Conservation (phyloP, 2,113 vertebrate species). For the Halcyon malimbica region DNA sequence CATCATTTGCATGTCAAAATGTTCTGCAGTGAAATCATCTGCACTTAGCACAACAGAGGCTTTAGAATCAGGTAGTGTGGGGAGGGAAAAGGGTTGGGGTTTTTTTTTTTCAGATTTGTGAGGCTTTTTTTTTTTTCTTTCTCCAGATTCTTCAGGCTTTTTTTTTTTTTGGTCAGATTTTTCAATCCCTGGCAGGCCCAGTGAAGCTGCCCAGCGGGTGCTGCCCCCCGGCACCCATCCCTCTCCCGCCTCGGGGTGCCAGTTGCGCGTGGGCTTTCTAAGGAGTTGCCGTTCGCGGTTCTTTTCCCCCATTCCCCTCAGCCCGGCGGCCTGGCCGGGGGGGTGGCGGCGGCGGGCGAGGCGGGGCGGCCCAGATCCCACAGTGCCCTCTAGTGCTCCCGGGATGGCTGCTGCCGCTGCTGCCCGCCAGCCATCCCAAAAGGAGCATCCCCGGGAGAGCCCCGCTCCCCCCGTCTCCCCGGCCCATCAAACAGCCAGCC, state of each 20-base stretch:
- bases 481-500: neutral
- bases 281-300: neutral
- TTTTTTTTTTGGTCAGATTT: neutral
- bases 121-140: too few relatives aligned
- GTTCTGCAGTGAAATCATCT: constrained; percentile 51
- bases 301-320: neutral
- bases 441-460: neutral
- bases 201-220: neutral
- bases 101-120: too few relatives aligned
- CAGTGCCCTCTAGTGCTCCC: constrained; percentile 91
- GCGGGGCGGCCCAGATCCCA: constrained; percentile 79
- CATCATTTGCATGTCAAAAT: constrained; percentile 68
- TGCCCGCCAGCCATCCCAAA: constrained; percentile 13
- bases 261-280: neutral
- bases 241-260: neutral
- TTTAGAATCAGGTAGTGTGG: constrained; percentile 10
- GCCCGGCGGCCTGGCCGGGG: neutral
- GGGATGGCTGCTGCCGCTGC: neutral
- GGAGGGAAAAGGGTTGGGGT: neutral
- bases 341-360: neutral
- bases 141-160: too few relatives aligned
- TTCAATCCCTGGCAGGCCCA: neutral
- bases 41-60: constrained; percentile 64
- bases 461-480: neutral
- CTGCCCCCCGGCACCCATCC: neutral